Evolutionary conservation across 2,113 vertebrate species (phyloP), one percentile per base, ranked within the genome.

Genomic region (Stegastes partitus): DNA sequence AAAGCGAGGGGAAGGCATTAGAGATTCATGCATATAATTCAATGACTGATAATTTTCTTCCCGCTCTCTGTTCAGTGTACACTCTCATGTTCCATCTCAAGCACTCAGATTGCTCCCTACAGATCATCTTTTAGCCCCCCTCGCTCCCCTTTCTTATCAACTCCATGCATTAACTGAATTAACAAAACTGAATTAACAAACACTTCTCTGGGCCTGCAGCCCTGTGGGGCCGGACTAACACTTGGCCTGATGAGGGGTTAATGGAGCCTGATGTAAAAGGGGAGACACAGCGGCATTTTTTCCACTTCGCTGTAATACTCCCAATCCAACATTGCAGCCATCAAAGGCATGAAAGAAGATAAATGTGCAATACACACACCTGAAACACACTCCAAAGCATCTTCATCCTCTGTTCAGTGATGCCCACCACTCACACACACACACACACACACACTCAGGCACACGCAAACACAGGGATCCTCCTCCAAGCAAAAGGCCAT

Each of bases 151-250:
- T 15, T 23, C 26, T 64, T 31, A 22, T 57, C n/a, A 37, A 53
- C 79, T 67, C 54, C 62, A 45, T 11, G 37, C 72, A 76, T 89
- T 82, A 90, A 90, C 42, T 84, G 71, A 79, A 87, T 93, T 91
- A 89, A 83, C 86, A 85, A 87, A 87, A 90, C 42, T 84, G 71
- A 79, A 87, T 93, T 91, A 89, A 83, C 86, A 85, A 87, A 87
- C 77, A 83, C 75, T 77, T 37, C 63, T 88, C 75, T 68, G 61
- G 79, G 83, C 79, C 64, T 14, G n/a, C 64, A 64, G 79, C 45
- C 70, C 74, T 65, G 65, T 53, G 68, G 85, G 71, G 71, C 66
- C 26, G 28, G 72, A 78, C 78, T 61, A 79, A 87, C 75, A 78
- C 79, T 76, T 65, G 64, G 85, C 49, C 77, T 74, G 75, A 83